Evolutionary conservation across 2,797 vertebrate species (phyloP).

Genomic region (Orestias chungarensis): DNA sequence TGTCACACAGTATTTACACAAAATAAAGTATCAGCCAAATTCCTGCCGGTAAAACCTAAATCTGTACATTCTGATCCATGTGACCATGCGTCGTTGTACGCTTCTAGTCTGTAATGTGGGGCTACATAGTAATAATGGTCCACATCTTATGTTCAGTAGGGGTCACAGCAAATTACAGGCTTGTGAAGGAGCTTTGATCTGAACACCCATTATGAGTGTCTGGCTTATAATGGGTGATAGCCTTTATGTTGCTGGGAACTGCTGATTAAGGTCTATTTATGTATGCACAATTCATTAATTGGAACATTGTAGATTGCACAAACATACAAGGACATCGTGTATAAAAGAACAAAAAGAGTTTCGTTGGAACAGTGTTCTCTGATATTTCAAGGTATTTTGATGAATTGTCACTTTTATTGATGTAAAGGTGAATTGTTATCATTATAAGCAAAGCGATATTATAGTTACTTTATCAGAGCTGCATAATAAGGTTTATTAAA

Average conservation of each 20-base stretch:
- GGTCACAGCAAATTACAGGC: constrained; percentile 70
- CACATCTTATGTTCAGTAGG: constrained; percentile 50
- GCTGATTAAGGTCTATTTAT: constrained; percentile 59
- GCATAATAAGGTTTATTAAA: neutral
- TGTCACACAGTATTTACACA: constrained; percentile 54
- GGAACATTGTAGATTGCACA: constrained; percentile 12
- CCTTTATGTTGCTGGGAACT: constrained; percentile 46
- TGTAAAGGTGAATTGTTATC: neutral
- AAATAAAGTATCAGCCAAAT: constrained; percentile 57
- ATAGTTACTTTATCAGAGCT: neutral
- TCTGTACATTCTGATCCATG: constrained; percentile 17
- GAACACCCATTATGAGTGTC: constrained; percentile 62
- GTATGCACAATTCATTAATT: constrained; percentile 54
- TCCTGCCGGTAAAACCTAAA: constrained; percentile 22
- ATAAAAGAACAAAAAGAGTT: neutral
- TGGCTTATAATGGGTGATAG: constrained; percentile 47
- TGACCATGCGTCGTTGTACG: constrained; percentile 20
- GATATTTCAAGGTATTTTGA: neutral
- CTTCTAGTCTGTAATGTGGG: constrained; percentile 42
- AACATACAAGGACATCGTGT: constrained; percentile 15
- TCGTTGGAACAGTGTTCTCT: neutral
- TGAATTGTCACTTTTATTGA: neutral
- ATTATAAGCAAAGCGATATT: neutral
- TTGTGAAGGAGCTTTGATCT: constrained; percentile 51
- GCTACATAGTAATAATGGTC: constrained; percentile 65